phyloP scores from a whole-genome alignment of 37 sponge, comb jelly and placozoan genomes.

The Cladorhizidae sp. region DNA sequence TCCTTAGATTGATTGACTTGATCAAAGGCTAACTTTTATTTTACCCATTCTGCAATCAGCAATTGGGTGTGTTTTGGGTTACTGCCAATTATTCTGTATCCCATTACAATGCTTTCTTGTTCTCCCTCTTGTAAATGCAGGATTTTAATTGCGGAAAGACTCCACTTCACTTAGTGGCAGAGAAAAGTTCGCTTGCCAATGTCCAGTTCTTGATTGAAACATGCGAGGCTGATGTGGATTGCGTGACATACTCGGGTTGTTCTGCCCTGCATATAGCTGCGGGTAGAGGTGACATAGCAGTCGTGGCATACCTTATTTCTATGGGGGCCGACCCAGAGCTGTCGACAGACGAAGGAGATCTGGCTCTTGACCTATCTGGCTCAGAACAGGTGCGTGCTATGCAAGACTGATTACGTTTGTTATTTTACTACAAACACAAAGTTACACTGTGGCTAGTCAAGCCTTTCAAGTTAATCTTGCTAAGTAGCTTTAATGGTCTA shows the following conservation, averaged over 20 bases:
- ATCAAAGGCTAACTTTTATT: neutral
- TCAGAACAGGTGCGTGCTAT: slow-evolving; percentile 42
- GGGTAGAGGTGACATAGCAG: slow-evolving; percentile 58
- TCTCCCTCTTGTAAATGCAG: slow-evolving; percentile 20
- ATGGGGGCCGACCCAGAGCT: slow-evolving; percentile 74
- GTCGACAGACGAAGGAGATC: slow-evolving; percentile 73
- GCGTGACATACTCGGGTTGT: slow-evolving; percentile 66
- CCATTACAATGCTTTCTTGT: too few species aligned
- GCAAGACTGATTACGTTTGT: neutral
- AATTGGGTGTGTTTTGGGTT: too few species aligned
- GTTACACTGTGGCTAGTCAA: too few species aligned
- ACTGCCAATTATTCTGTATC: too few species aligned
- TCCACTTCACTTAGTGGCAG: slow-evolving; percentile 70
- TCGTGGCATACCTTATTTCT: slow-evolving; percentile 68
- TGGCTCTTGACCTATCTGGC: slow-evolving; percentile 56
- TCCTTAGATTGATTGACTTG: too few species aligned
- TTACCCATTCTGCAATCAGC: neutral
- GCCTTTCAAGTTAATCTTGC: too few species aligned
- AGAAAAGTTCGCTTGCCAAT: slow-evolving; percentile 50
- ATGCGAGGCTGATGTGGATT: slow-evolving; percentile 66
- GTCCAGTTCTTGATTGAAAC: slow-evolving; percentile 55
- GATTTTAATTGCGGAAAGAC: slow-evolving; percentile 75
- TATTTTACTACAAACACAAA: neutral
- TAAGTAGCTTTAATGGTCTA: too few species aligned
- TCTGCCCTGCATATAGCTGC: slow-evolving; percentile 88